Evolutionary conservation across 1,140 invertebrate species (phyloP).

Genomic region (Marisa cornuarietis): DNA sequence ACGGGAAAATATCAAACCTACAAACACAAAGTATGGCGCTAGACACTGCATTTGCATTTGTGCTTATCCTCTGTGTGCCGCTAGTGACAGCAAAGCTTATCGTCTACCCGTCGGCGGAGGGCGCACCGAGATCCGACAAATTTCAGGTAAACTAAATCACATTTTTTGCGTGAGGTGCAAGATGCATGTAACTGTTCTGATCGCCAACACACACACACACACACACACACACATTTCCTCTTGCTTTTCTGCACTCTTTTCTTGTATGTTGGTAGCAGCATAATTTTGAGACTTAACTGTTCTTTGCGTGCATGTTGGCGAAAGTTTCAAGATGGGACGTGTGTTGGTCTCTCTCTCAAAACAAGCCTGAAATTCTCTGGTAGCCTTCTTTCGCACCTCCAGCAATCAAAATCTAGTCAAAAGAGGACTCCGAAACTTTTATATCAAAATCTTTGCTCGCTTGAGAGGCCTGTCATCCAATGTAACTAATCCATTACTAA

Average conservation of each 20-base stretch:
- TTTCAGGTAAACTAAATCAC: slow-evolving; percentile 6
- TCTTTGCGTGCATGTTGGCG: not conserved
- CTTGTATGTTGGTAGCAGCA: not conserved
- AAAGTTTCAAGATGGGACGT: too few species aligned
- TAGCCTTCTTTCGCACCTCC: too few species aligned
- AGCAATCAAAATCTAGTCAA: too few species aligned
- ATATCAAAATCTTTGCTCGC: too few species aligned
- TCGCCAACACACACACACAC: not conserved
- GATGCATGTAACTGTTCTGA: not conserved
- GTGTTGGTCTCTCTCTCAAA: too few species aligned
- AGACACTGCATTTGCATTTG: not conserved
- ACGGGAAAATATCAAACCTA: too few species aligned
- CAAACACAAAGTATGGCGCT: too few species aligned
- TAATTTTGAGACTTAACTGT: not conserved
- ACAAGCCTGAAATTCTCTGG: too few species aligned
- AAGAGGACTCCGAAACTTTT: too few species aligned
- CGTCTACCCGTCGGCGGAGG: slow-evolving; percentile 5
- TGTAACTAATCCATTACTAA: too few species aligned
- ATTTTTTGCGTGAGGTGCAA: not conserved
- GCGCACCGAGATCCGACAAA: slow-evolving; percentile 3
- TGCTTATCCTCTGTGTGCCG: not conserved
- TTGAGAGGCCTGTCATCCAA: too few species aligned
- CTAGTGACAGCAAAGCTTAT: not conserved
- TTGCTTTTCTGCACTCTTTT: not conserved
- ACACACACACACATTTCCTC: not conserved